Evolutionary conservation across 2,888 invertebrate genomes (phyloP), one percentile per base, ranked within the genome.

Genomic region (Enchytraeus crypticus): DNA sequence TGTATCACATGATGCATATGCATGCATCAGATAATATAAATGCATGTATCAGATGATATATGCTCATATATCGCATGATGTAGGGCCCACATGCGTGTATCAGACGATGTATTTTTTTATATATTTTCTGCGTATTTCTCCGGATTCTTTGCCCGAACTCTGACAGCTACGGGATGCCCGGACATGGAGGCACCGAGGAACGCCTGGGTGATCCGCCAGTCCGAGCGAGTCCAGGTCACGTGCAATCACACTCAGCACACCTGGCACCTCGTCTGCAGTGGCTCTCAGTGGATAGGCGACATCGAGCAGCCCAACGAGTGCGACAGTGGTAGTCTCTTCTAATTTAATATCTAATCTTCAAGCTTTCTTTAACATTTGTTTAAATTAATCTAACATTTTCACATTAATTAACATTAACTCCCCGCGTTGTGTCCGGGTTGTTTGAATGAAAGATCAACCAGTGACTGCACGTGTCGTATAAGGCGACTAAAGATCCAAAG

Each of bases 241-340:
- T 61, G 61, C 54, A 61, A 61, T 8, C 38, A 34, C 0, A 58
- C 58, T 23, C 47, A 34, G 18, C 57, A 51, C 18, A 45, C 43
- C 21, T 61, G 58, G 57, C 51, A 53, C 26, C 58, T 61, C 32
- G 53, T 57, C 51, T 61, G 61, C 54, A 57, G 45, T 32, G 61
- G 51, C 32, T 43, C 51, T 0, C 5, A 8, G 14, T 61, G 61
- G 61, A 38, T 58, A 21, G 61, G 61, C 14, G 38, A 33, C 14
- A 30, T n/a, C n/a, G n/a, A n/a, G n/a, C n/a, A 60, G 14, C 26
- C 33, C 23, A 29, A 49, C 32, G 30, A 46, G 11, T 60, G 60
- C 26, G 55, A 55, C 29, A n/a, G 11, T 33, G 45, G 55, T 60
- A 3, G 14, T 33, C 18, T 0, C 3, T 32, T 11, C n/a, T n/a